Evolutionary conservation across 2,113 vertebrate genomes (phyloP), one percentile per base, ranked within the genome.

Genomic region (Ascaphus truei): DNA sequence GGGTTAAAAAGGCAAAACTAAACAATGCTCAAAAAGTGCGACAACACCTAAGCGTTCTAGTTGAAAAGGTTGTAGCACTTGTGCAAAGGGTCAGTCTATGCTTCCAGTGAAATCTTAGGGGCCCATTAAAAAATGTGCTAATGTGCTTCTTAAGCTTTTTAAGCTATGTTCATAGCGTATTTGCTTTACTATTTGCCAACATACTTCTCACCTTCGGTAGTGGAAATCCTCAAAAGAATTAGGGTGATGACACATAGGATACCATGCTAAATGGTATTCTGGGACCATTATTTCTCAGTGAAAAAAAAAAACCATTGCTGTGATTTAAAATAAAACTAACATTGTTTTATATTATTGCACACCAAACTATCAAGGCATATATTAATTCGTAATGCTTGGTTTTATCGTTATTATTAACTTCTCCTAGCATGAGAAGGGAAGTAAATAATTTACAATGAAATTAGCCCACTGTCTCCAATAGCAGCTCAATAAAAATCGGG

Each of bases 161-260:
- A 63, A 77, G 69, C 66, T 25, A 26, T 76, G 72, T 51, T 7
- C 48, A 34, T 75, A 66, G 76, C 68, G 77, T 15, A 50, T 76
- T 81, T 73, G 72, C 79, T 58, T 1, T 69, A 48, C 53, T 74
- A 45, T 62, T 69, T 71, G 55, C 62, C 76, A 67, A 16, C 7
- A 3, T 64, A 15, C 74, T 86, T 86, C 81, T 84, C 85, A 79
- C 87, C 80, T 86, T 81, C 29, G 20, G 73, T 66, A 37, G 33
- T 26, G 76, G 75, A 71, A 9, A 2, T 60, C 72, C 88, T 82
- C 86, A 13, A 34, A 83, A 82, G 85, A 62, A 50, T 50, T 37
- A 26, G 72, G 71, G 77, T 75, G 78, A 61, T 68, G 80, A 80
- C 76, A 23, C 71, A 6, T 36, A 69, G 72, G 67, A 73, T 57